Conservation (phyloP, 1,140 invertebrate species). For the Calycopis cecrops region DNA sequence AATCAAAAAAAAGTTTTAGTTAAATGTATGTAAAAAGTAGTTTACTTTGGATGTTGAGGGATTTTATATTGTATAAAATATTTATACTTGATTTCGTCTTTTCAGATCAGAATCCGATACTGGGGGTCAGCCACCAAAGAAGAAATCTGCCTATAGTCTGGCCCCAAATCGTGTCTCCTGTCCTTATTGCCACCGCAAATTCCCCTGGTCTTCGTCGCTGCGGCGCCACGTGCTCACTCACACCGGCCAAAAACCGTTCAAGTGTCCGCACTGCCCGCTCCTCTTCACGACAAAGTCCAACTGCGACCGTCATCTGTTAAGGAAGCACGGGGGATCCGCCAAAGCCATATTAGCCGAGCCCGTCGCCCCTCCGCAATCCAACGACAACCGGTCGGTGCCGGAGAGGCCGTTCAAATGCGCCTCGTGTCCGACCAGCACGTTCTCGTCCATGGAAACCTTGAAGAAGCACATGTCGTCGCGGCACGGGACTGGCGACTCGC, state of each 20-base stretch:
- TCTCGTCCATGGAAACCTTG: conserved; percentile 87
- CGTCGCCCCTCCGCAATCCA: conserved; percentile 50
- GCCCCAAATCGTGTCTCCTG: conserved; percentile 95
- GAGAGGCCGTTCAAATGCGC: conserved; percentile 90
- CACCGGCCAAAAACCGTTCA: conserved; percentile 96
- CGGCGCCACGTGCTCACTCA: conserved; percentile 94
- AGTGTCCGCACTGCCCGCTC: conserved; percentile 92
- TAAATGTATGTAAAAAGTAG: too few species aligned
- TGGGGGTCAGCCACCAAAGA: conserved; percentile 79
- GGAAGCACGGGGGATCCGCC: conserved; percentile 86
- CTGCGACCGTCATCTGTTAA: conserved; percentile 93
- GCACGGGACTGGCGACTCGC: conserved; percentile 74
- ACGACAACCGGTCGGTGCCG: conserved; percentile 79
- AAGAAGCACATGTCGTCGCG: conserved; percentile 86
- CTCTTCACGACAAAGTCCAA: conserved; percentile 98
- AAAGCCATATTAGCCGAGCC: conserved; percentile 58
- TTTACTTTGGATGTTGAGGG: neutral
- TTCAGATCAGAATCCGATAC: conserved; percentile 77
- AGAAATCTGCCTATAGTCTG: conserved; percentile 96
- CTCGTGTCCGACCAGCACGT: conserved; percentile 89
- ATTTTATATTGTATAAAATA: neutral
- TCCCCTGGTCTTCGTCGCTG: conserved; percentile 96
- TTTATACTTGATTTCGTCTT: conserved; percentile 23
- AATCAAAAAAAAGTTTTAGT: too few species aligned
- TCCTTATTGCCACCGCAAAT: conserved; percentile 93